phyloP scores from a whole-genome alignment of 2,113 vertebrate genomes.

The Mormyrus lacerda region DNA sequence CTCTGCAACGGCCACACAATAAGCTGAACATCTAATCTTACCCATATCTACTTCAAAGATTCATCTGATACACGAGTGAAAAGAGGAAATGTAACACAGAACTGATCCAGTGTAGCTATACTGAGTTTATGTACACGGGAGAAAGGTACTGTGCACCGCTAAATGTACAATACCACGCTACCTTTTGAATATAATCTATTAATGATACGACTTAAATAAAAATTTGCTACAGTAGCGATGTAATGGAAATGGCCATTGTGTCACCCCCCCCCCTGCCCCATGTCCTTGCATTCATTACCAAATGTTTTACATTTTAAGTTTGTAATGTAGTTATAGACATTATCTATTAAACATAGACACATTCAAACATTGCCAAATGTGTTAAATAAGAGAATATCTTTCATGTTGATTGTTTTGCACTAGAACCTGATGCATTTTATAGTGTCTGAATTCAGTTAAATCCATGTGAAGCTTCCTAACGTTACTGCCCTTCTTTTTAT shows the following conservation, averaged over 20 bases:
- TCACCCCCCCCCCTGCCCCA: neutral
- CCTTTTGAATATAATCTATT: neutral
- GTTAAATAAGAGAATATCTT: neutral
- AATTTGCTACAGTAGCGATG: neutral
- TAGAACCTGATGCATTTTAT: neutral
- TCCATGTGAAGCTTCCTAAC: too few relatives aligned
- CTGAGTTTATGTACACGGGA: neutral
- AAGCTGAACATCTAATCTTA: slow-evolving; percentile 69
- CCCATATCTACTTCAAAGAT: slow-evolving; percentile 39
- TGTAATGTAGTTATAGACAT: neutral
- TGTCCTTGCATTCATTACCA: neutral
- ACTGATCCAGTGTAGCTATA: neutral
- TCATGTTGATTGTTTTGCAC: neutral
- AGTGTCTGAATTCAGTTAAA: neutral
- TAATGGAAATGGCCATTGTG: neutral
- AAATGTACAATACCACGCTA: neutral
- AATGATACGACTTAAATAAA: neutral
- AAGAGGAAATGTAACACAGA: neutral
- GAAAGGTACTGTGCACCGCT: neutral
- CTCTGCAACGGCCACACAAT: slow-evolving; percentile 66
- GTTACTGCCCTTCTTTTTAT: neutral
- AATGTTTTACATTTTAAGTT: neutral
- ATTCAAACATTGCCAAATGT: neutral
- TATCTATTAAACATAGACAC: neutral
- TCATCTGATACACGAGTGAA: neutral